Evolutionary conservation across 2,888 invertebrate species (phyloP).

Genomic region (Leptodirus hochenwartii): DNA sequence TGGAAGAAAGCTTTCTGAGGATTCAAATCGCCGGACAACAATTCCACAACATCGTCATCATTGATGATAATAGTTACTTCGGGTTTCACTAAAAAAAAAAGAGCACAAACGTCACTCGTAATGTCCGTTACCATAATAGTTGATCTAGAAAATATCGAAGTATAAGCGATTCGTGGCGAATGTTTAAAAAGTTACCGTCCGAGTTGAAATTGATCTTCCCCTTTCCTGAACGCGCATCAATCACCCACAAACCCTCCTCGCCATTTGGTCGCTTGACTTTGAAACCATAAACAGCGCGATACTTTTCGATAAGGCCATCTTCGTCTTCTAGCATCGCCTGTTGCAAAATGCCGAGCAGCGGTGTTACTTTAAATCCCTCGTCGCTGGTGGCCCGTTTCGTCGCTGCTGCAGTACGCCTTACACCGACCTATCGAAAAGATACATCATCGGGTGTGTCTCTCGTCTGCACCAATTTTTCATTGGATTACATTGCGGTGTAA

Average conservation of each 20-base stretch:
- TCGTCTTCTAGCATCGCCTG: constrained; percentile 63
- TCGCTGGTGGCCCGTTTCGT: too few species aligned
- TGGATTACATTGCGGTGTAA: too few species aligned
- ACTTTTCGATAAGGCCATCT: constrained; percentile 66
- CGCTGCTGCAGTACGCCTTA: constrained; percentile 26
- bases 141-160: not conserved
- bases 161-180: constrained; percentile 1
- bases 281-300: constrained; percentile 79
- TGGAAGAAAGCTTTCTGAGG: constrained; percentile 93
- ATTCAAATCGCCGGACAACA: constrained; percentile 81
- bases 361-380: constrained; percentile 59
- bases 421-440: constrained; percentile 11
- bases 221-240: constrained; percentile 79
- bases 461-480: too few species aligned
- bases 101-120: too few species aligned
- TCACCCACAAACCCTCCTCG: constrained; percentile 74
- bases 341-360: constrained; percentile 65
- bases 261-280: constrained; percentile 70
- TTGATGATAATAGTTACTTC: constrained; percentile 79
- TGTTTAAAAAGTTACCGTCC: constrained; percentile 24
- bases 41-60: constrained; percentile 73
- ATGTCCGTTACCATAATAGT: constrained; percentile 10
- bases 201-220: constrained; percentile 73
- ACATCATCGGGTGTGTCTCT: too few species aligned
- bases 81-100: constrained; percentile 46